Evolutionary conservation across 2,113 vertebrate genomes (phyloP).

Genomic region (Perca schrenkii): DNA sequence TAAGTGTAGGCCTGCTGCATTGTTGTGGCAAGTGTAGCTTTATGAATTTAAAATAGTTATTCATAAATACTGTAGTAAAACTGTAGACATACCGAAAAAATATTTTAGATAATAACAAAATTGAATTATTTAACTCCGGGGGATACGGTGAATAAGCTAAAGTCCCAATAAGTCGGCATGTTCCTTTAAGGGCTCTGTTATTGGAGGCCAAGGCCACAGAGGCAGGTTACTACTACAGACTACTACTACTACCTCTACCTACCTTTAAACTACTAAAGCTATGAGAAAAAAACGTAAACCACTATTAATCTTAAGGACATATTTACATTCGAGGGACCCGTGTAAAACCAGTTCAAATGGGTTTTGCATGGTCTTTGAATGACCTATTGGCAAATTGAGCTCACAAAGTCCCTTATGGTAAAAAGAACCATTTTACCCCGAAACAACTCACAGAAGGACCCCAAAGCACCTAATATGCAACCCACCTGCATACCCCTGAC

Average conservation of each 20-base stretch:
- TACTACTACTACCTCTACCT: not conserved
- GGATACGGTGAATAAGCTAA: too few species aligned
- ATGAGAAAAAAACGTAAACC: not conserved
- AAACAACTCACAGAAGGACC: too few species aligned
- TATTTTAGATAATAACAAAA: not conserved
- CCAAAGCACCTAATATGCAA: too few species aligned
- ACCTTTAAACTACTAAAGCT: not conserved
- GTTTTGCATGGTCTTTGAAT: not conserved
- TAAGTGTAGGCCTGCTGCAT: constrained; percentile 53
- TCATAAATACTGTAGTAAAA: not conserved
- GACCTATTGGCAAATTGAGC: not conserved
- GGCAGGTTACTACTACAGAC: not conserved
- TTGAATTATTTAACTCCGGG: too few species aligned
- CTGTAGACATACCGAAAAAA: not conserved
- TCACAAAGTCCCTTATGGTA: not conserved
- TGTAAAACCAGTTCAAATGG: not conserved
- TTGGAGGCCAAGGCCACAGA: not conserved
- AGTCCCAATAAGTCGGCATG: too few species aligned
- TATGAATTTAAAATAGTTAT: not conserved
- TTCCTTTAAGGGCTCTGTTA: not conserved
- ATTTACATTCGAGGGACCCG: not conserved
- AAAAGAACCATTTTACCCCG: too few species aligned
- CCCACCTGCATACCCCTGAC: too few species aligned
- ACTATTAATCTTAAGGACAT: not conserved
- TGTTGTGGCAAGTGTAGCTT: constrained; percentile 48